Conservation (phyloP, 2,888 invertebrate species). For the Drosophila affinis region DNA sequence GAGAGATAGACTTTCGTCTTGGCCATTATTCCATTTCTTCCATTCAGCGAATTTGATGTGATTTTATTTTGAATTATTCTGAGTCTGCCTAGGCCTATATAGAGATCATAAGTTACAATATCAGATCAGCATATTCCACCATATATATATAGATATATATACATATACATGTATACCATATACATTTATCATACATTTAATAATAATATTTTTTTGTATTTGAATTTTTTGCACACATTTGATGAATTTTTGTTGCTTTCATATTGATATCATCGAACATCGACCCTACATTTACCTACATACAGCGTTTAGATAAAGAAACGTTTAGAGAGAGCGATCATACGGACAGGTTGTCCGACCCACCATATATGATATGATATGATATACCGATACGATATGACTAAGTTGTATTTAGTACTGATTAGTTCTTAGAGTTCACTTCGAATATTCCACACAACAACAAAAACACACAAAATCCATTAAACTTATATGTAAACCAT, state of each 20-base stretch:
- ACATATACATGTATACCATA: conserved; percentile 18
- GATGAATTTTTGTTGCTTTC: conserved; percentile 72
- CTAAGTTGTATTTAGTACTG: conserved; percentile 79
- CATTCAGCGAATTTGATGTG: conserved; percentile 47
- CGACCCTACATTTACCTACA: conserved; percentile 49
- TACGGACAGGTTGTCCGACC: conserved; percentile 26
- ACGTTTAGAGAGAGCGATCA: conserved; percentile 1
- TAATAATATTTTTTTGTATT: conserved; percentile 39
- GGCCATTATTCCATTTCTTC: conserved; percentile 42
- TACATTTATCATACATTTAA: conserved; percentile 41
- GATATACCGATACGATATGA: conserved; percentile 48
- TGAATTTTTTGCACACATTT: conserved; percentile 46
- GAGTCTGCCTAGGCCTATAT: conserved; percentile 11
- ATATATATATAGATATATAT: conserved; percentile 30
- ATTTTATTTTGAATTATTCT: conserved; percentile 46
- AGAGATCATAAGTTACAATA: conserved; percentile 16
- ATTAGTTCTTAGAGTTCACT: conserved; percentile 68
- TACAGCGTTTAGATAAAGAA: conserved; percentile 22
- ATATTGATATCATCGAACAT: conserved; percentile 74
- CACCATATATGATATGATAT: conserved; percentile 37
- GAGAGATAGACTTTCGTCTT: conserved; percentile 24
- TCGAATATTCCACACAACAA: conserved; percentile 33
- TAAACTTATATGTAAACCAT: conserved; percentile 21
- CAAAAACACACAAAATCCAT: conserved; percentile 17
- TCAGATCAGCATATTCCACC: conserved; percentile 31